These are phyloP conservation scores for Pyrocoelia pectoralis DNA, from an alignment of 2,888 invertebrate genomes.

Conservation along the genomic window DNA sequence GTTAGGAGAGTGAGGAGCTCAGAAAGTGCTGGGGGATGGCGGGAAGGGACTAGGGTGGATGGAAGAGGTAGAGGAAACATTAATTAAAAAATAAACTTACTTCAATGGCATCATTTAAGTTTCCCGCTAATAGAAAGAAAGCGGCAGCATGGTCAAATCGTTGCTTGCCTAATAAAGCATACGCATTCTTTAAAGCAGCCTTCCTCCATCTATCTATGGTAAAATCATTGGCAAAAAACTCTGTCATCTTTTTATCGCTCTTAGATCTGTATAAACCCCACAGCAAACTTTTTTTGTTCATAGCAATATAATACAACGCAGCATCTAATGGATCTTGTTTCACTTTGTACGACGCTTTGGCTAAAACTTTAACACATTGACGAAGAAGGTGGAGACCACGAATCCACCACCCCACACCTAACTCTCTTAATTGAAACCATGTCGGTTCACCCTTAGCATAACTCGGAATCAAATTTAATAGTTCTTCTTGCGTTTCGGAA, in stretches of 20 bases:
- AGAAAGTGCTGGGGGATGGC: no score
- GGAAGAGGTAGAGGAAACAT: no score
- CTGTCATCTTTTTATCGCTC: constrained; percentile 90
- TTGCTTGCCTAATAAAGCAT: constrained; percentile 92
- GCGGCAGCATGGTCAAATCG: constrained; percentile 98
- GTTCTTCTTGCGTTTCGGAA: constrained; percentile 96
- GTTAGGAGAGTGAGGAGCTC: no score
- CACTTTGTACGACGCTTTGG: constrained; percentile 90
- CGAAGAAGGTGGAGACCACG: constrained; percentile 83
- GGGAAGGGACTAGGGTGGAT: no score
- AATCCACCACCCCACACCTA: constrained; percentile 97
- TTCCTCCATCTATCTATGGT: constrained; percentile 93
- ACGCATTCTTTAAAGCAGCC: constrained; percentile 98
- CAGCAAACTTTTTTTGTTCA: constrained; percentile 96
- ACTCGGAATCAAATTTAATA: constrained; percentile 88
- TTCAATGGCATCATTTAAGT: constrained; percentile 94
- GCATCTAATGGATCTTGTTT: constrained; percentile 97
- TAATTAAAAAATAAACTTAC: constrained; percentile 63
- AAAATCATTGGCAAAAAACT: constrained; percentile 96
- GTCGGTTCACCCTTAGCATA: constrained; percentile 84
- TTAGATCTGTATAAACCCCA: constrained; percentile 92
- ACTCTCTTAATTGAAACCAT: constrained; percentile 90
- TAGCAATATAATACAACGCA: constrained; percentile 95
- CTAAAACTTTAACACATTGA: constrained; percentile 89
- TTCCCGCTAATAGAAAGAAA: constrained; percentile 95